Conservation (phyloP, 2,888 invertebrate genomes). For the Metellina segmentata region DNA sequence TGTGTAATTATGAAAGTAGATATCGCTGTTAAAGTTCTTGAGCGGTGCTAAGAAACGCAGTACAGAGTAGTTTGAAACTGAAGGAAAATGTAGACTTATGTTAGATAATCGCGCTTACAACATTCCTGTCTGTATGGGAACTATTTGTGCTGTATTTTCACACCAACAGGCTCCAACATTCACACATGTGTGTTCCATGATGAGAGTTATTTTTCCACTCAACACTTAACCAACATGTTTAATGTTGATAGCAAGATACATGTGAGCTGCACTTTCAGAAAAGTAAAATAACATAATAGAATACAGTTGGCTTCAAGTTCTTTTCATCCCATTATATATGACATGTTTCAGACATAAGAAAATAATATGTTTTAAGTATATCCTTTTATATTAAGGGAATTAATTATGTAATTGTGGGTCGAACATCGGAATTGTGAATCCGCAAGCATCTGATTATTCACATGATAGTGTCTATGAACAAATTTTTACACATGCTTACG, state of each 20-base stretch:
- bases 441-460: too few species aligned
- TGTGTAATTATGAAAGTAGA: not conserved
- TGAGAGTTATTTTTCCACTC: not conserved
- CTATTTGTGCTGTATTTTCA: not conserved
- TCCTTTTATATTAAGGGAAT: too few species aligned
- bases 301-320: not conserved
- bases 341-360: too few species aligned
- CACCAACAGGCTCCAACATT: not conserved
- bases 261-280: not conserved
- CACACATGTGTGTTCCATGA: not conserved
- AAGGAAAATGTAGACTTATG: not conserved
- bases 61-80: not conserved
- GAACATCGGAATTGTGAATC: too few species aligned
- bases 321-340: not conserved
- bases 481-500: too few species aligned
- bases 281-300: not conserved
- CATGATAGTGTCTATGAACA: too few species aligned
- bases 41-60: not conserved
- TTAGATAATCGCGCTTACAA: not conserved
- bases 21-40: not conserved
- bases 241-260: not conserved
- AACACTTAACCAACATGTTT: not conserved
- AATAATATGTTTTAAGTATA: too few species aligned
- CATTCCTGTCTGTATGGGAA: not conserved
- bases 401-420: too few species aligned